These are phyloP conservation scores for Argyresthia goedartella DNA, from an alignment of 2,888 invertebrate species.

Conservation along the genomic window DNA sequence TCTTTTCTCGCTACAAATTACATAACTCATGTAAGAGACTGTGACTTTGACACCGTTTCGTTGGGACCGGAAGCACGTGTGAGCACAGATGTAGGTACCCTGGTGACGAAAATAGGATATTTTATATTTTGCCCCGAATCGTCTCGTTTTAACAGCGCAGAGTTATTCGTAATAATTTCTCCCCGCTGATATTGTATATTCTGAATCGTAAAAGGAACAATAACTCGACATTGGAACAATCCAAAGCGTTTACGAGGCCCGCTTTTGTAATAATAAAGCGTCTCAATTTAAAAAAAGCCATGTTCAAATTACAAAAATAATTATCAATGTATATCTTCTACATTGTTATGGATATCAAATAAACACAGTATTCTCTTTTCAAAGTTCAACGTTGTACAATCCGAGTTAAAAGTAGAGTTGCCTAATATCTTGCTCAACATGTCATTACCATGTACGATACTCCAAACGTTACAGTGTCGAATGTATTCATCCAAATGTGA, in stretches of 20 bases:
- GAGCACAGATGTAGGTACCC: conserved; percentile 7
- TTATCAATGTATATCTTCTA: neutral
- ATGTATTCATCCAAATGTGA: too few species aligned
- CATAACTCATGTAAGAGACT: conserved; percentile 21
- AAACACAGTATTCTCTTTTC: too few species aligned
- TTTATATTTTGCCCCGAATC: too few species aligned
- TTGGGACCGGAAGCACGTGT: conserved; percentile 37
- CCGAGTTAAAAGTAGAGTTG: neutral
- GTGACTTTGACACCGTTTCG: conserved; percentile 53
- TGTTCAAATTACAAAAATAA: conserved; percentile 58
- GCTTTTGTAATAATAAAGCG: conserved; percentile 68
- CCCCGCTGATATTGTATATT: conserved; percentile 35
- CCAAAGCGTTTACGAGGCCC: conserved; percentile 48
- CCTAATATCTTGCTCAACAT: neutral
- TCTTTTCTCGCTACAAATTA: too few species aligned
- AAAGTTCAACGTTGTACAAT: neutral
- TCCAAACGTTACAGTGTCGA: too few species aligned
- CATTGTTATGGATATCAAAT: too few species aligned
- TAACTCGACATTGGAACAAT: conserved; percentile 47
- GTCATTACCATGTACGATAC: neutral
- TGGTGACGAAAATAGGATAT: too few species aligned
- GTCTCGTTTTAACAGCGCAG: neutral
- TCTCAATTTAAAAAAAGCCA: conserved; percentile 57
- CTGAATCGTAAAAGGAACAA: conserved; percentile 56
- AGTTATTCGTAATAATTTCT: conserved; percentile 11